Conservation (phyloP, 2,797 vertebrate genomes). For the Syndactyla subalaris region DNA sequence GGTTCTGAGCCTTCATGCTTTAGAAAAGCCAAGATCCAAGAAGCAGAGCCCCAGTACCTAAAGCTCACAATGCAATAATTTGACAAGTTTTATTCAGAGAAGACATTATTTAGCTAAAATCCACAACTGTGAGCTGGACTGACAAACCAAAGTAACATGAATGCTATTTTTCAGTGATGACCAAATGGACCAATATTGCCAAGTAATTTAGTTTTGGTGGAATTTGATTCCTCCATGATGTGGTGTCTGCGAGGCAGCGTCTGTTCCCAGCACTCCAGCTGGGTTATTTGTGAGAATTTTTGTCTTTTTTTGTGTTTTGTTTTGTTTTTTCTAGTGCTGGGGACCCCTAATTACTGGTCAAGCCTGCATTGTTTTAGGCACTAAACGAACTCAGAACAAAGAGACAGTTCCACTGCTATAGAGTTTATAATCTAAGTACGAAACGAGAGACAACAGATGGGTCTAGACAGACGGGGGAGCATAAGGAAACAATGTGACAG, state of each 20-base stretch:
- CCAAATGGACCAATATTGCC: not conserved
- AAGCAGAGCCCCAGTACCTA: rapidly evolving
- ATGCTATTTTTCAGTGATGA: not conserved
- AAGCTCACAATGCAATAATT: not conserved
- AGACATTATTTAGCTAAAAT: not conserved
- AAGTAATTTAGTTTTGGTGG: constrained; percentile 38
- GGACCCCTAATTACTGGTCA: constrained; percentile 34
- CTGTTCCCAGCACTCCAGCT: constrained; percentile 20
- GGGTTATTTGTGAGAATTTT: constrained; percentile 30
- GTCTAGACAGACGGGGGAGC: constrained; percentile 39
- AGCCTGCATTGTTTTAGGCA: constrained; percentile 16
- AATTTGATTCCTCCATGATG: constrained; percentile 24
- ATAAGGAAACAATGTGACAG: constrained; percentile 63
- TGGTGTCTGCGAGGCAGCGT: not conserved
- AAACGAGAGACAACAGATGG: constrained; percentile 61
- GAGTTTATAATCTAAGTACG: constrained; percentile 22
- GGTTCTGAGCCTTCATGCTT: not conserved
- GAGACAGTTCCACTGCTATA: not conserved
- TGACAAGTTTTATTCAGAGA: not conserved
- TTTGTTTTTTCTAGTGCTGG: not conserved
- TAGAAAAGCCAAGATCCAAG: not conserved
- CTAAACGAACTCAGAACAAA: constrained; percentile 30
- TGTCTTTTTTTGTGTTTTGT: not conserved
- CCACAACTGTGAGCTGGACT: not conserved
- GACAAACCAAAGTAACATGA: not conserved